A percentile compares a stretch with the other conserved stretches of the same genome.
Conservation (phyloP, 2,113 vertebrate genomes). For the Ceyx margarethae region DNA sequence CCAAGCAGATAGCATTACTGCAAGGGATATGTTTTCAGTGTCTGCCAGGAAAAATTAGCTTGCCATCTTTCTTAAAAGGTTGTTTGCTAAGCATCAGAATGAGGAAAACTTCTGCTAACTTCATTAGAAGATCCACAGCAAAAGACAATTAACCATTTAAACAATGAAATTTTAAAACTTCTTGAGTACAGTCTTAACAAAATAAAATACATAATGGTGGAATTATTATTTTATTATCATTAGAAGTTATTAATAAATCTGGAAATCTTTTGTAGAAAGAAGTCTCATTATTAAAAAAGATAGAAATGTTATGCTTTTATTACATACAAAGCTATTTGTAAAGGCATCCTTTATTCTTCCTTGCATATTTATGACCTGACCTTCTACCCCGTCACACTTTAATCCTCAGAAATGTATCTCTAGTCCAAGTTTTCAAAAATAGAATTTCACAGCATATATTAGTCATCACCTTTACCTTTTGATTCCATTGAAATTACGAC, state of each 20-base stretch:
- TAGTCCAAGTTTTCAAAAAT: neutral
- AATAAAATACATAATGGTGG: neutral
- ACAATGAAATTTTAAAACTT: neutral
- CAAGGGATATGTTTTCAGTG: neutral
- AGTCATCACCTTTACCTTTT: neutral
- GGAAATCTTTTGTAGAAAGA: neutral
- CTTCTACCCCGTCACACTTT: neutral
- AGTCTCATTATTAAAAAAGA: neutral
- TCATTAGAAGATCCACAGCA: neutral
- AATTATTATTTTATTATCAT: neutral
- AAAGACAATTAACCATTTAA: neutral
- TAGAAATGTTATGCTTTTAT: neutral
- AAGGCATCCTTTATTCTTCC: neutral
- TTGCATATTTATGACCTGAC: neutral
- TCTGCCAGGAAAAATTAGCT: neutral
- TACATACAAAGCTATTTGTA: neutral
- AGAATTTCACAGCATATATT: neutral
- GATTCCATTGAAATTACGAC: neutral
- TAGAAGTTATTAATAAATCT: neutral
- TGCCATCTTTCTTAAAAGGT: neutral
- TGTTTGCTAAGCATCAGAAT: neutral
- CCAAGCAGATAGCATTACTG: slow-evolving; percentile 4
- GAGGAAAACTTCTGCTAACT: neutral
- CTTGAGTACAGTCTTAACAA: neutral
- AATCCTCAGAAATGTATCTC: neutral